Evolutionary conservation across 1,140 invertebrate genomes (phyloP), one percentile per base, ranked within the genome.

Genomic region (Drosophila murphyi): DNA sequence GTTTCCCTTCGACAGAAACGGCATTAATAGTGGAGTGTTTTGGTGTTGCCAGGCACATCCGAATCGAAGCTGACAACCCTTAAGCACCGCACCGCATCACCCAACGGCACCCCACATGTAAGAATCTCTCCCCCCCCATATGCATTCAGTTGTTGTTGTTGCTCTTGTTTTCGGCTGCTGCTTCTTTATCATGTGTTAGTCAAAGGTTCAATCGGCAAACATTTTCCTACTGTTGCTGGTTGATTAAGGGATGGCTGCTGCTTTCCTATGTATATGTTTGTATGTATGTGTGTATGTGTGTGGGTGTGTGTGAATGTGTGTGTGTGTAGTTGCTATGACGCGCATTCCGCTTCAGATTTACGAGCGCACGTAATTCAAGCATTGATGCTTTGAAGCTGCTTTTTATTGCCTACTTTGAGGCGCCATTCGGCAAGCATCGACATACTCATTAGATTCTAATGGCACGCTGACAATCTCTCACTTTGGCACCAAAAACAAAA

Each of bases 61-160:
- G 56, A 76, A 73, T 73, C 43, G 52, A 50, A 34, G 47, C 62
- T 80, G 85, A 80, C 83, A 83, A 87, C 83, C 83, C 83, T 78
- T 87, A 87, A 80, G 48, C 78, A 74, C 43, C 72, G 37, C 43
- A 51, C 52, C 57, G 6, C 57, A 70, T 1, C 6, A 51, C 37
- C 28, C 75, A 32, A 6, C 54, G 12, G 8, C 54, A 28, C 55
- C 47, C 50, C 34, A 50, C 12, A 37, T 10, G n/a, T 5, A 37
- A 7, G 35, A 32, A 3, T 3, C 39, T 8, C 5, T 31, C 31
- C 34, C 12, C 28, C 20, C 8, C 7, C 6, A 56, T 55, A 74
- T 80, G 57, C 76, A 82, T 52, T 52, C 62, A 64, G 51, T 61
- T 54, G 20, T 52, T 72, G 5, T 3, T 50, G 41, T 52, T 54